Evolutionary conservation across 2,888 invertebrate species (phyloP).

Genomic region (Tetrapedia diversipes): DNA sequence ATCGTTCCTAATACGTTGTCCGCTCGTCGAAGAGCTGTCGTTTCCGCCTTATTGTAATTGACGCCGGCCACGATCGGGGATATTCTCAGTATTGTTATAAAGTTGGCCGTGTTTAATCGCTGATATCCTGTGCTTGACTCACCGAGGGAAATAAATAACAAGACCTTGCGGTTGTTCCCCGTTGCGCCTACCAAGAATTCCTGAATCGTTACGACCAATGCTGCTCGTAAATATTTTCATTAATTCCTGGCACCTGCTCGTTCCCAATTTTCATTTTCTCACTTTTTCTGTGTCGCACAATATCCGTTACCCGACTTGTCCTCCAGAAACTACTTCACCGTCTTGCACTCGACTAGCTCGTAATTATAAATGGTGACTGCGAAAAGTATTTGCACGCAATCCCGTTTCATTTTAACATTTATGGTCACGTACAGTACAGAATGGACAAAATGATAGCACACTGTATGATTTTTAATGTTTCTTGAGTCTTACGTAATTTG

Average conservation of each 20-base stretch:
- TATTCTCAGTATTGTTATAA: slow-evolving; percentile 81
- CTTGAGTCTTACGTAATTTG: no score
- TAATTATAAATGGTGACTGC: neutral
- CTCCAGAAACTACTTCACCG: neutral
- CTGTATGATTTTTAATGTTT: no score
- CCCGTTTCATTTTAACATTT: no score
- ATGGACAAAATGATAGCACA: no score
- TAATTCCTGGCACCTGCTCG: neutral
- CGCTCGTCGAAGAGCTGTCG: slow-evolving; percentile 38
- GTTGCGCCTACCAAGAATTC: slow-evolving; percentile 41
- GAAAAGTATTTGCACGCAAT: no score
- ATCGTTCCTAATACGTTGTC: slow-evolving; percentile 19
- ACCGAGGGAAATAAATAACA: slow-evolving; percentile 58
- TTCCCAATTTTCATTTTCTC: neutral
- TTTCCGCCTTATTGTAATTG: slow-evolving; percentile 69
- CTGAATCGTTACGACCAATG: slow-evolving; percentile 40
- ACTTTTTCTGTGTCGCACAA: neutral
- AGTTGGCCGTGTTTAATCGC: slow-evolving; percentile 77
- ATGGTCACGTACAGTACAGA: no score
- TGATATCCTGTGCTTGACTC: slow-evolving; percentile 79
- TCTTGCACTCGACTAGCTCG: neutral
- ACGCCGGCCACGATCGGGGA: slow-evolving; percentile 62
- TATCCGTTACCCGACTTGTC: no score
- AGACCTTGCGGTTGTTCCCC: slow-evolving; percentile 61
- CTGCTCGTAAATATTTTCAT: slow-evolving; percentile 22